Evolutionary conservation across 2,888 invertebrate genomes (phyloP).

Genomic region (Itoplectis maculator): DNA sequence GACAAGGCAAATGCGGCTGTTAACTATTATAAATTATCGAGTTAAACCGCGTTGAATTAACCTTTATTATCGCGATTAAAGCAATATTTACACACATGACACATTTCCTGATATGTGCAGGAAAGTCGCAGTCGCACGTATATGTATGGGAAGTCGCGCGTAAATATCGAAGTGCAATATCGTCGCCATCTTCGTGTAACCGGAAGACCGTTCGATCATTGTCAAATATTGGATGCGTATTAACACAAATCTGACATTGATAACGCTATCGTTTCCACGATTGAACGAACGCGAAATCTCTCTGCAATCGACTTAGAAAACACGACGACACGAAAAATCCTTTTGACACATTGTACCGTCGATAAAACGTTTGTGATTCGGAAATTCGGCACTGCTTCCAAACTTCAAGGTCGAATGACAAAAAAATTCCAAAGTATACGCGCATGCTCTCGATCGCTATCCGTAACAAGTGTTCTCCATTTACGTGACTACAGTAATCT

Average conservation of each 20-base stretch:
- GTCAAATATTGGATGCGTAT: not conserved
- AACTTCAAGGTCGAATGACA: conserved; percentile 7
- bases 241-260: not conserved
- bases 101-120: not conserved
- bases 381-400: not conserved
- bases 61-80: not conserved
- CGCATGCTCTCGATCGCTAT: not conserved
- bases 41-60: not conserved
- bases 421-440: not conserved
- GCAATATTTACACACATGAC: not conserved
- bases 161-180: not conserved
- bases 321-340: not conserved
- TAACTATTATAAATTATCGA: conserved; percentile 2
- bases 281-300: not conserved
- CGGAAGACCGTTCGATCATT: not conserved
- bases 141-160: not conserved
- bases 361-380: conserved; percentile 1
- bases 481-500: not conserved
- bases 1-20: conserved; percentile 3
- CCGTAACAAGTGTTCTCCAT: conserved; percentile 1
- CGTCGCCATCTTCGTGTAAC: not conserved
- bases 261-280: conserved; percentile 20
- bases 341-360: not conserved
- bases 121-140: too few relatives aligned
- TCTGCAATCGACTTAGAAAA: not conserved